A percentile compares a stretch with the other conserved stretches of the same genome.
Evolutionary conservation across 2,113 vertebrate species (phyloP).

Genomic region (Platycercus adscitus): DNA sequence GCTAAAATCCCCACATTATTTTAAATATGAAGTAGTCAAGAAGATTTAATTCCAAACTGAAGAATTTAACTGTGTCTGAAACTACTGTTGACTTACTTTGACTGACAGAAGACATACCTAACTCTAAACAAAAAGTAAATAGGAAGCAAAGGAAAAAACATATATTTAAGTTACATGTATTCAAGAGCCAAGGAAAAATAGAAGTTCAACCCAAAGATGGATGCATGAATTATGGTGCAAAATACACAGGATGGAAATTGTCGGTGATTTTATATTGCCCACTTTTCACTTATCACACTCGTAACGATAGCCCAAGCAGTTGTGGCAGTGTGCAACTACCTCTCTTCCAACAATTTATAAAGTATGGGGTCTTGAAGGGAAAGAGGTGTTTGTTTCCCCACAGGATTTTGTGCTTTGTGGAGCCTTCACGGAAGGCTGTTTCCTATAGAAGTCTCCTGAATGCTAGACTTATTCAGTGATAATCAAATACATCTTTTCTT

Average conservation of each 20-base stretch:
- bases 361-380: not conserved
- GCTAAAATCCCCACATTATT: not conserved
- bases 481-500: not conserved
- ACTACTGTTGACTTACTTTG: not conserved
- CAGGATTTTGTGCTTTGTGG: not conserved
- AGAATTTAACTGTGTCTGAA: not conserved
- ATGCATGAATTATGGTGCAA: not conserved
- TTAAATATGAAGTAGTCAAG: not conserved
- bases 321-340: not conserved
- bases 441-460: not conserved
- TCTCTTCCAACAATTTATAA: not conserved
- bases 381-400: not conserved
- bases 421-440: not conserved
- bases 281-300: not conserved
- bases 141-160: not conserved
- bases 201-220: not conserved
- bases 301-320: not conserved
- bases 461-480: not conserved
- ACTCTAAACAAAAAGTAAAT: not conserved
- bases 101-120: not conserved
- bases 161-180: not conserved
- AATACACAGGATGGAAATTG: not conserved
- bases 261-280: rapidly evolving
- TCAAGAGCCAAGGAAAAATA: not conserved
- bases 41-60: not conserved